These are phyloP conservation scores for Apamea monoglypha DNA, from an alignment of 2,888 invertebrate species.

Conservation along the genomic window DNA sequence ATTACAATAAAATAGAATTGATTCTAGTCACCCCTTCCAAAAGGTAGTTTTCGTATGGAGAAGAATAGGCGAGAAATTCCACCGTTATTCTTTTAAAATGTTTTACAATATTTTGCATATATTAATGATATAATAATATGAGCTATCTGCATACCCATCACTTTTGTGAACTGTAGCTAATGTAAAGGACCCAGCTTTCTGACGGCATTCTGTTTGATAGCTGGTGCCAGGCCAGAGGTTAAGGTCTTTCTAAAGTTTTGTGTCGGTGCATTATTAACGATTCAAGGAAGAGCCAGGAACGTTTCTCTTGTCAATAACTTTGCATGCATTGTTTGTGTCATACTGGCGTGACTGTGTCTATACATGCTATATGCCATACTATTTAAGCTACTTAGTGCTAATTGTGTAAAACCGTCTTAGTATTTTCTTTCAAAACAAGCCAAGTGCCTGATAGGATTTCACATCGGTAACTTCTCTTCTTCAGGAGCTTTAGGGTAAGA, in stretches of 20 bases:
- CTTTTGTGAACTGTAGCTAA: constrained; percentile 24
- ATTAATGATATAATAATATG: too few species aligned
- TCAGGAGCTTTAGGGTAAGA: not conserved
- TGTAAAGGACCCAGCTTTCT: constrained; percentile 23
- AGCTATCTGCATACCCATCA: not conserved
- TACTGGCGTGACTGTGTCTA: not conserved
- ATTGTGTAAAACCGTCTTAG: not conserved
- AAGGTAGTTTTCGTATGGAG: too few species aligned
- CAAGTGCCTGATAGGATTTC: not conserved
- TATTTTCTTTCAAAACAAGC: not conserved
- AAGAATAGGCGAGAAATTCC: too few species aligned
- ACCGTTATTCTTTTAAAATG: too few species aligned
- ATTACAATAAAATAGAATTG: too few species aligned
- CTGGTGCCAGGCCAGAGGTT: constrained; percentile 28
- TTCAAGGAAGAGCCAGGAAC: constrained; percentile 1
- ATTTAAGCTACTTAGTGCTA: not conserved
- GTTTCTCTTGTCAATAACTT: constrained; percentile 8
- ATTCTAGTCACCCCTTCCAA: too few species aligned
- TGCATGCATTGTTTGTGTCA: constrained; percentile 4
- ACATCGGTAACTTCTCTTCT: not conserved
- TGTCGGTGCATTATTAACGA: constrained; percentile 3
- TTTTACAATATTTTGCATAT: too few species aligned
- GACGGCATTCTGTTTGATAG: constrained; percentile 23
- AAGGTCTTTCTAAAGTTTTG: constrained; percentile 27
- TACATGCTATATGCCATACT: not conserved